Evolutionary conservation across 2,888 invertebrate genomes (phyloP), one percentile per base, ranked within the genome.

Genomic region (Pedicia rivosa): DNA sequence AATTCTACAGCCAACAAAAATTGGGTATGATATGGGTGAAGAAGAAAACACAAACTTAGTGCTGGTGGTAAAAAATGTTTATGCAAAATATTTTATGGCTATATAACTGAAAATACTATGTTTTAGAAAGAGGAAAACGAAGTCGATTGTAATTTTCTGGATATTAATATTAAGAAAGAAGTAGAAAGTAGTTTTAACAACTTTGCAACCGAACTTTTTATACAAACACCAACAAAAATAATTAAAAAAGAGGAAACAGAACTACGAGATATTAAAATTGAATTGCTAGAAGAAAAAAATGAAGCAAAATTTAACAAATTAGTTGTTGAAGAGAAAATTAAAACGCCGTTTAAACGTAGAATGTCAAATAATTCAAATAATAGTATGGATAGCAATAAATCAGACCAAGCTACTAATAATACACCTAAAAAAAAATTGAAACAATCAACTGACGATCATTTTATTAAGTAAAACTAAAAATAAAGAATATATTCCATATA

Each of bases 321-420:
- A 2, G 43, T 60, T 1, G 56, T 54, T 38, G 55, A 60, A 10
- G 57, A 59, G 2, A 62, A 62, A 47, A 37, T 61, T 3, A 60
- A 57, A 44, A 59, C 59, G 3, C 57, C 61, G 0, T 60, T 57
- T 32, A 62, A 62, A 39, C 48, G 62, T 5, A 55, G 61, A 6
- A 51, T 59, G 27, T 59, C 59, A 0, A 47, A 49, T 20, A 31
- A 27, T n/a, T 53, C 56, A 7, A 52, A 55, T 1, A 53, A 54
- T 36, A 37, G 25, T 15, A 29, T 8, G 13, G 25, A 27, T 12
- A 37, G 37, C 16, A 9, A 17, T 36, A 28, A 37, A 39, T 20
- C 33, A 32, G 22, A 34, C 4, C 14, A 33, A 27, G 13, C 14
- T 16, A 10, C 13, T 30, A 5, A 8, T 24, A 8, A 24, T 10